A percentile compares a stretch with the other conserved stretches of the same genome.
These are phyloP conservation scores for Piprites chloris DNA, from an alignment of 2,113 vertebrate species.

Conservation along the genomic window DNA sequence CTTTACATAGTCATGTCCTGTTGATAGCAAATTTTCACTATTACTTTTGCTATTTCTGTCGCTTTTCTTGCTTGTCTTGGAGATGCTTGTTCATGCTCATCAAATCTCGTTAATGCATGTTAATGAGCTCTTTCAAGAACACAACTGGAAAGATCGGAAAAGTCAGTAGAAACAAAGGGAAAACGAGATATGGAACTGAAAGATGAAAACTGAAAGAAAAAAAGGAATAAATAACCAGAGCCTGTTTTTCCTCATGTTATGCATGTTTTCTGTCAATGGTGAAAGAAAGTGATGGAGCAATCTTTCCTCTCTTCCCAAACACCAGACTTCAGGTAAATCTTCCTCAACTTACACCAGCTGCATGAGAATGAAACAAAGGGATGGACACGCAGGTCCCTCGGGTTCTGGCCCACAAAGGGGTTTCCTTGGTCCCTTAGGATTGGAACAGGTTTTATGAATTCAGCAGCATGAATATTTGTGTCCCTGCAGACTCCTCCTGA, in stretches of 20 bases:
- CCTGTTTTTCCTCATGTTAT: not conserved
- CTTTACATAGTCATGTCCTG: not conserved
- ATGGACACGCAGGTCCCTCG: not conserved
- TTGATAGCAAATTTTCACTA: not conserved
- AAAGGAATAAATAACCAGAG: not conserved
- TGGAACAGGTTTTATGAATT: not conserved
- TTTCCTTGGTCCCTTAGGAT: not conserved
- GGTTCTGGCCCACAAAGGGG: not conserved
- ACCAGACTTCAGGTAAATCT: not conserved
- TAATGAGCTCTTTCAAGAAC: conserved; percentile 10
- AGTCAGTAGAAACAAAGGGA: not conserved
- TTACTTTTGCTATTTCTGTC: not conserved
- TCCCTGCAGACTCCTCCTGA: not conserved
- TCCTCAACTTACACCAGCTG: not conserved
- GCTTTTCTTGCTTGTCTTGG: not conserved
- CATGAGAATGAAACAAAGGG: not conserved
- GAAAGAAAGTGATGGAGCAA: not conserved
- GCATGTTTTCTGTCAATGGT: not conserved
- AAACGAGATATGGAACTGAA: not conserved
- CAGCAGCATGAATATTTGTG: not conserved
- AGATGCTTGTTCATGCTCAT: not conserved
- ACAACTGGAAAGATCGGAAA: not conserved
- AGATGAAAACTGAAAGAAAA: not conserved
- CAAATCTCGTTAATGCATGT: not conserved
- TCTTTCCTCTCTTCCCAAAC: not conserved